A percentile compares a stretch with the other conserved stretches of the same genome.
phyloP scores from a whole-genome alignment of 23 tunicate species.

The Ascidia mentula region DNA sequence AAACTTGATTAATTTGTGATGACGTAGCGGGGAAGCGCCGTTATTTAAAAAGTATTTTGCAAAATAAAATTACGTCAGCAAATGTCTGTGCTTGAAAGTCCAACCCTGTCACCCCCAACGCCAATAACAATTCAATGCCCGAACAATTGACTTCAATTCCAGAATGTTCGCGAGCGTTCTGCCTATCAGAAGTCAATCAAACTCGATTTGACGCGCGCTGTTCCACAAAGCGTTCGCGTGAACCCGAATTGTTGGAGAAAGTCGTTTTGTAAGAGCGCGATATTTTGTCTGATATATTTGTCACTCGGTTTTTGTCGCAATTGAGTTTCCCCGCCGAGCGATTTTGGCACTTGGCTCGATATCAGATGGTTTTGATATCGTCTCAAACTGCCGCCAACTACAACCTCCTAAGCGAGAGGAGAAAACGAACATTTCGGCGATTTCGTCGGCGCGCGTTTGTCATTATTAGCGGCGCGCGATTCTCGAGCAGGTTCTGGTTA shows the following conservation, averaged over 20 bases:
- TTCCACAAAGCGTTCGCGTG: neutral
- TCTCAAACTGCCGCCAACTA: neutral
- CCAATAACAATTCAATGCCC: no score
- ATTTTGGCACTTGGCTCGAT: neutral
- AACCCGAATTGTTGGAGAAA: neutral
- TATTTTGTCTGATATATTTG: neutral
- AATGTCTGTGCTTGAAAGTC: no score
- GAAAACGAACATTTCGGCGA: neutral
- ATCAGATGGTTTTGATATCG: conserved; percentile 10
- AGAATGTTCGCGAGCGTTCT: neutral
- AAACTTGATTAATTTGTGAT: no score
- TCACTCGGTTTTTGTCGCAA: neutral
- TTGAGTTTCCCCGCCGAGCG: neutral
- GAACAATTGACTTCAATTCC: no score
- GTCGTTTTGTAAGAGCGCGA: neutral
- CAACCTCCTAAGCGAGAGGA: neutral
- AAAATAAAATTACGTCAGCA: no score
- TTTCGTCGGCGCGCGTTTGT: neutral
- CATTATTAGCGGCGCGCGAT: neutral
- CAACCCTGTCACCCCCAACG: no score
- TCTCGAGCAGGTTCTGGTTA: no score
- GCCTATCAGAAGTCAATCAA: neutral
- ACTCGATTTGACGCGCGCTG: neutral
- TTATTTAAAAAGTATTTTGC: no score
- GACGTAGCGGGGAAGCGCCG: no score